Base-by-base conservation (phyloP, 2,797 vertebrate species). In the Gymnocypris eckloni region DNA sequence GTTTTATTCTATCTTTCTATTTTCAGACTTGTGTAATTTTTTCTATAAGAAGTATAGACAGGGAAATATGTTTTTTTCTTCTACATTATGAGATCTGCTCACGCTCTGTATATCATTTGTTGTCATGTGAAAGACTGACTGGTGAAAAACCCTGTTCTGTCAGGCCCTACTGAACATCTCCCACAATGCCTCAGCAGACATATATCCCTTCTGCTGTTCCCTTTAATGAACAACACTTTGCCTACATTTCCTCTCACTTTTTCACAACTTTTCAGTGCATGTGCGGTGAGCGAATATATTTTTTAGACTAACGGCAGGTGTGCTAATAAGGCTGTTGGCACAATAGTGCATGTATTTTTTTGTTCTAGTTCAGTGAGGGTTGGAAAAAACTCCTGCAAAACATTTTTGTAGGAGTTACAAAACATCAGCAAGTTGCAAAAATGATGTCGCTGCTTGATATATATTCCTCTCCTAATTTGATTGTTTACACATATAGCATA, bases 91-190 rank as follows among this genome's bases (percentile, higher is more conserved):
- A 79, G 54, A 67, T 61, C 64, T 61, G 54, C 76, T 78, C 20
- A 25, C 45, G 2, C 48, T 56, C 72, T 22, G 72, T 79, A 54
- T 72, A 72, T 72, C 64, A 86, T 84, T 87, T 80, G 67, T 64
- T 54, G 73, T 90, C 86, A 86, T 86, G 20, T 41, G 54, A 70
- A 78, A 71, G 71, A 88, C 77, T 76, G 72, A 48, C 69, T 82
- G 67, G 79, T 80, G 56, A 54, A 56, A 76, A 50, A 28, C 50
- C 43, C 81, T n/a, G 15, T 59, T 79, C 86, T 85, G 84, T 87
- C 87, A 84, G 43, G 73, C 48, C 82, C 59, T 64, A 18, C 50
- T 59, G 80, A 85, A 73, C 69, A 83, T 50, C 48, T 66, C 75
- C 76, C 70, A 76, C 61, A 64, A 59, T 85, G 43, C 45, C n/a